Evolutionary conservation across 1,140 invertebrate genomes (phyloP), one percentile per base, ranked within the genome.

Genomic region (Luehdorfia chinensis): DNA sequence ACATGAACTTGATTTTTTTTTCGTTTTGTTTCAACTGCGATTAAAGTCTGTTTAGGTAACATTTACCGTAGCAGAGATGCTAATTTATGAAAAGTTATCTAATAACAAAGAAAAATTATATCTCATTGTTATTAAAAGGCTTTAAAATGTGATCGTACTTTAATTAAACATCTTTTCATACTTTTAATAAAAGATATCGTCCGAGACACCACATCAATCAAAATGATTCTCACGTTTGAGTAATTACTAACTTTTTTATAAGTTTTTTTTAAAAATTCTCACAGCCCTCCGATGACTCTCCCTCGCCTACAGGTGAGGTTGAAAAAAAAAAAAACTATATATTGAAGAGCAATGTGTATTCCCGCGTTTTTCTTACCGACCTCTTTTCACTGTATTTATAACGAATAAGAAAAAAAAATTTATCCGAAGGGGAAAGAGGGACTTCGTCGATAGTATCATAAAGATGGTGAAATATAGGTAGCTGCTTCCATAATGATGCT

Each of bases 301-400:
- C 67, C 66, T 67, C 54, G 45, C 45, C 33, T 71, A 73, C 73
- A 76, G 73, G 73, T 76, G 67, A 61, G 25, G 27, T 33, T 48
- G 32, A 12, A 47, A 33, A 64, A 72, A 75, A 69, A 66, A 65
- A 46, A 48, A 55, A 49, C 45, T 47, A 37, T 53, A 41, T 37
- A 47, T 44, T 58, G 59, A 45, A 52, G 34, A 53, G 41, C 50
- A 28, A 34, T 51, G 48, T 58, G 39, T 33, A 31, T 50, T 56
- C 47, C 53, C 54, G 54, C 47, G 53, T 57, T 57, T 61, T 57
- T 61, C 7, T 51, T 8, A 28, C 31, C 32, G 31, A 30, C 25
- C 23, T 43, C 8, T 45, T 54, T 57, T 57, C 21, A 44, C 12
- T 47, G 31, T 32, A 39, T 46, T 50, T 14, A 34, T 45, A 39